Percentiles rank a stretch among this genome's conserved stretches.
phyloP scores from a whole-genome alignment of 2,797 vertebrate species.

The Mycteria americana region DNA sequence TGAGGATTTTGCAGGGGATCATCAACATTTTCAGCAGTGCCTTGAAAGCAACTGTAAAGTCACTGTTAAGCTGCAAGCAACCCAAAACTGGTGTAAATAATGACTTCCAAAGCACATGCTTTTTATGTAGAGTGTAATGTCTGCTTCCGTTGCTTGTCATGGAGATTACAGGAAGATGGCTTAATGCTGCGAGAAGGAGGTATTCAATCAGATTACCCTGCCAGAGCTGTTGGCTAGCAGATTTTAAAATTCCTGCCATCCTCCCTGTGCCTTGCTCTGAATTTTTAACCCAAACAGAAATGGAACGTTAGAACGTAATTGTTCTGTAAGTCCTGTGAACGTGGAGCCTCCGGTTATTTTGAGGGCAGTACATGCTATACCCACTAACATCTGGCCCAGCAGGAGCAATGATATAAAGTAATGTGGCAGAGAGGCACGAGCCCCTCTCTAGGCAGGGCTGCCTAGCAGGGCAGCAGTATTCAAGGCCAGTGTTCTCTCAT shows the following conservation, averaged over 20 bases:
- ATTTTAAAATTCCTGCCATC: conserved; percentile 2
- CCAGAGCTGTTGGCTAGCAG: neutral
- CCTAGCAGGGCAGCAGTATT: neutral
- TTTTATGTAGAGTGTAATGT: neutral
- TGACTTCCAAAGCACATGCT: neutral
- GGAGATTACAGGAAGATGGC: neutral
- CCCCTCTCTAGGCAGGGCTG: neutral
- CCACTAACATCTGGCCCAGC: neutral
- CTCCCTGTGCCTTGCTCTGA: neutral
- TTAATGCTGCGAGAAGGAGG: neutral
- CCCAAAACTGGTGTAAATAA: neutral
- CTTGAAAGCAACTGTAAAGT: neutral
- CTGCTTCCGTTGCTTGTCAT: neutral
- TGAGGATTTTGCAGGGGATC: neutral
- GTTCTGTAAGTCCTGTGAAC: neutral
- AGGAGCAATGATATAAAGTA: neutral
- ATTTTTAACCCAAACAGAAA: neutral
- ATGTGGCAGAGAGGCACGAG: neutral
- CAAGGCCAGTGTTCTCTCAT: neutral
- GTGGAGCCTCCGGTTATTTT: neutral
- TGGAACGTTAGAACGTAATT: rapidly evolving
- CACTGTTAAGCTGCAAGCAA: neutral
- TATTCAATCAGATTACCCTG: neutral
- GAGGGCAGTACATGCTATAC: neutral
- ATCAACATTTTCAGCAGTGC: neutral